Evolutionary conservation across 30 jellyfish, hydroid and myxozoan genomes (phyloP).

Genomic region (Hydractinia echinata): DNA sequence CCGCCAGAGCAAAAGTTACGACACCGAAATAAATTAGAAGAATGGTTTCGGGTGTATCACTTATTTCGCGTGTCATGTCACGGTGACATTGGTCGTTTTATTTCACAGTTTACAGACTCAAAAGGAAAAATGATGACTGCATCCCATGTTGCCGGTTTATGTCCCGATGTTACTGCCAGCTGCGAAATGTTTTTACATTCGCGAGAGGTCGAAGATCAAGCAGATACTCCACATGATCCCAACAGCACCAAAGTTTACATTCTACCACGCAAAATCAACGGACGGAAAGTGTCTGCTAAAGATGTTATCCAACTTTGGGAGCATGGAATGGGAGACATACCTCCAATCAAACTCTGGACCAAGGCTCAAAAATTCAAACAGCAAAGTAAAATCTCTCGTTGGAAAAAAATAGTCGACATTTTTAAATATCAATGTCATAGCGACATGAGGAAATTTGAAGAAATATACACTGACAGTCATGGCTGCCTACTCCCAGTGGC

Average conservation of each 20-base stretch:
- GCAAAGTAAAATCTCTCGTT: slow-evolving; percentile 90
- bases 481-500: slow-evolving; percentile 90
- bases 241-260: slow-evolving; percentile 26
- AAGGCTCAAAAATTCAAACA: slow-evolving; percentile 81
- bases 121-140: slow-evolving; percentile 58
- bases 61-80: slow-evolving; percentile 50
- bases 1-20: slow-evolving; percentile 24
- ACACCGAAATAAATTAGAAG: slow-evolving; percentile 46
- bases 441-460: slow-evolving; percentile 55
- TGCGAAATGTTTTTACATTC: slow-evolving; percentile 18
- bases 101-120: slow-evolving; percentile 42
- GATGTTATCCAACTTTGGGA: slow-evolving; percentile 93
- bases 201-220: background rate
- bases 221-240: background rate
- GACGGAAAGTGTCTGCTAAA: slow-evolving; percentile 86
- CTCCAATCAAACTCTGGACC: slow-evolving; percentile 84
- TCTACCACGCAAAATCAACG: slow-evolving; percentile 91
- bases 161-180: slow-evolving; percentile 12
- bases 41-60: slow-evolving; percentile 56
- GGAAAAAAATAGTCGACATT: slow-evolving; percentile 92
- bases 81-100: slow-evolving; percentile 50
- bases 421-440: slow-evolving; percentile 68
- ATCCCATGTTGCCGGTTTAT: slow-evolving; percentile 27
- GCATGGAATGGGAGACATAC: slow-evolving; percentile 82
- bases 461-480: slow-evolving; percentile 46